Base-by-base conservation (phyloP, 2,113 vertebrate genomes). In the Conger conger region DNA sequence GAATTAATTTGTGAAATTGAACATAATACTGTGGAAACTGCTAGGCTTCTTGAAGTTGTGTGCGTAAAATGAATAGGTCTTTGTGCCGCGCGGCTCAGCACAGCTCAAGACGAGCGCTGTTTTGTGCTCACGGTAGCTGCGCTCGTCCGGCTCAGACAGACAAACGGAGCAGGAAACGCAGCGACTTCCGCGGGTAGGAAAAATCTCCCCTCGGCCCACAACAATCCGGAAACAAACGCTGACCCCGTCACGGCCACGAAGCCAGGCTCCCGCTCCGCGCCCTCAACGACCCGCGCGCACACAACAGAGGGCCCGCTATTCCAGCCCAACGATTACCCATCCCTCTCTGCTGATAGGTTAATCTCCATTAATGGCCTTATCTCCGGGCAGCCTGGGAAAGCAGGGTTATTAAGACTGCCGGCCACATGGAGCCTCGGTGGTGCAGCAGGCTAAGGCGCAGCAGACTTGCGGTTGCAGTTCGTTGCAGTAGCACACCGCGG, bases 251-350 rank as follows among this genome's bases (percentile, higher is more conserved):
- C 87, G 87, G 83, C 30, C 60, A 81, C 81, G 93, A 91, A 93
- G 92, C 92, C 87, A 2, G 68, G 86, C 82, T n/a, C 85, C 91
- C 88, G 87, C 92, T 89, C 91, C 86, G 82, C 83, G 35, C 0
- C 1, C 84, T 18, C 78, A 88, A 88, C 60, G 83, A 86, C 87
- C 89, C 83, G 84, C 86, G 80, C 88, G 81, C 83, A 88, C 89
- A 92, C 91, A 90, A 89, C 87, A 81, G 45, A 40, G 90, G 89
- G 57, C 57, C 57, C 83, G 82, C 83, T 88, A 86, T 91, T 91
- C 76, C 78, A 92, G 93, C 89, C 90, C 89, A 92, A 89, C 90
- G 87, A 92, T 94, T 93, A 94, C 92, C 89, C 90, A 85, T 87
- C 33, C 82, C 87, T 85, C 82, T 30, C 33, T 77, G 30, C 83